Evolutionary conservation across 1,140 invertebrate genomes (phyloP).

Genomic region (Heliconius congener): DNA sequence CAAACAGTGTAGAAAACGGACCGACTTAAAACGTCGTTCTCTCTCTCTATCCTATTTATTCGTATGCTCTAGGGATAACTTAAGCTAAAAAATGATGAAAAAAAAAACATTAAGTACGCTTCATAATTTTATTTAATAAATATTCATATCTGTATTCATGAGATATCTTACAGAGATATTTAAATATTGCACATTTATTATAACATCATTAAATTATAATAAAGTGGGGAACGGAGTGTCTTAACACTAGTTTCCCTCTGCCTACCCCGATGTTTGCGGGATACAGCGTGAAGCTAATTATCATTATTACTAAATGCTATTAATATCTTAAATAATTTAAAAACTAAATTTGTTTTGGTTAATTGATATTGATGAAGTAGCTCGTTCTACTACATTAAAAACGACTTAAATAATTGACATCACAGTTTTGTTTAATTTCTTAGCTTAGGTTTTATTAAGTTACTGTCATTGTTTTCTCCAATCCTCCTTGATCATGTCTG

Average conservation of each 20-base stretch:
- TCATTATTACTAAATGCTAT: not conserved
- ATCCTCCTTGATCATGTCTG: slow-evolving; percentile 84
- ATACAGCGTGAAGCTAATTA: not conserved
- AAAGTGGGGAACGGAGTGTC: no score
- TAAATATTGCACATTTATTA: not conserved
- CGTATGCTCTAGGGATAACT: no score
- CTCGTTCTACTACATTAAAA: not conserved
- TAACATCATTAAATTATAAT: not conserved
- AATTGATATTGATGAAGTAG: not conserved
- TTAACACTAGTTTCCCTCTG: no score
- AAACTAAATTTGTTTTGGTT: not conserved
- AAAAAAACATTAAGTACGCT: no score
- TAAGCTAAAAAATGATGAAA: no score
- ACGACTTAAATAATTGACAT: not conserved
- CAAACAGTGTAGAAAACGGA: no score
- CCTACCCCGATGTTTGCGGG: no score
- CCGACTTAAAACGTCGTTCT: no score
- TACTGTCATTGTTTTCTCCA: slow-evolving; percentile 58
- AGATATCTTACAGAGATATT: not conserved
- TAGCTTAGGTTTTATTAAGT: not conserved
- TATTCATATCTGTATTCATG: not conserved
- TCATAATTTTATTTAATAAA: no score
- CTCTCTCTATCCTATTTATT: no score
- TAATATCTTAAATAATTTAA: not conserved
- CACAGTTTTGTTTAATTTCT: not conserved